Conservation (phyloP, 2,797 vertebrate genomes). For the Harpagifer antarcticus region DNA sequence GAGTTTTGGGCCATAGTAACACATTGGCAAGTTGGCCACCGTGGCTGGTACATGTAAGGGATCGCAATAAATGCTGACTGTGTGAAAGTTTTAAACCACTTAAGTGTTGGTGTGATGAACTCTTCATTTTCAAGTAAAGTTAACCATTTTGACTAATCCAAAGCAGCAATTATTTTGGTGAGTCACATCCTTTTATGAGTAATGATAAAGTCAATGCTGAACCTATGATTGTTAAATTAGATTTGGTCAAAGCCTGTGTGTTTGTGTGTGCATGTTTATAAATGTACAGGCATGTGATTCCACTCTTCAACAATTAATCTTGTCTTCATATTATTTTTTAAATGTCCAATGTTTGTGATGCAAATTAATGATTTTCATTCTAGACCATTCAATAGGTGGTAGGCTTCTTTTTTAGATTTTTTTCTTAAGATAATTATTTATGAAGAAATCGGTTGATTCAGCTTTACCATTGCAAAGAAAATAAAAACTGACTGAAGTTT, state of each 20-base stretch:
- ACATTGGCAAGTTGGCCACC: no score
- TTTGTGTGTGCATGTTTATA: constrained; percentile 28
- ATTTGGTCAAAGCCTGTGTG: constrained; percentile 41
- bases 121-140: constrained; percentile 25
- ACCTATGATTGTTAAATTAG: constrained; percentile 71
- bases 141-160: constrained; percentile 49
- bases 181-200: constrained; percentile 71
- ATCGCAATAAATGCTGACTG: background rate
- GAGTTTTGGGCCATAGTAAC: no score
- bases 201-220: constrained; percentile 65
- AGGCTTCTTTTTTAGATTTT: background rate
- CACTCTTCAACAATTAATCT: background rate
- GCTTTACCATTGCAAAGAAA: background rate
- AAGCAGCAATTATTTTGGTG: constrained; percentile 54
- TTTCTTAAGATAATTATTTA: background rate
- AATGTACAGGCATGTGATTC: constrained; percentile 13
- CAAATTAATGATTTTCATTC: background rate
- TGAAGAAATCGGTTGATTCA: background rate
- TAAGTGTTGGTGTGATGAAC: constrained; percentile 9
- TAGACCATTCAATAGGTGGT: no score
- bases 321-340: constrained; percentile 4
- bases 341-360: background rate
- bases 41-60: no score
- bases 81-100: constrained; percentile 1
- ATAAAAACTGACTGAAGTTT: constrained; percentile 1